Percentiles rank a stretch among this genome's conserved stretches.
phyloP scores from a whole-genome alignment of 35 echinoderm and acorn worm genomes.

The Heliocidaris tuberculata region DNA sequence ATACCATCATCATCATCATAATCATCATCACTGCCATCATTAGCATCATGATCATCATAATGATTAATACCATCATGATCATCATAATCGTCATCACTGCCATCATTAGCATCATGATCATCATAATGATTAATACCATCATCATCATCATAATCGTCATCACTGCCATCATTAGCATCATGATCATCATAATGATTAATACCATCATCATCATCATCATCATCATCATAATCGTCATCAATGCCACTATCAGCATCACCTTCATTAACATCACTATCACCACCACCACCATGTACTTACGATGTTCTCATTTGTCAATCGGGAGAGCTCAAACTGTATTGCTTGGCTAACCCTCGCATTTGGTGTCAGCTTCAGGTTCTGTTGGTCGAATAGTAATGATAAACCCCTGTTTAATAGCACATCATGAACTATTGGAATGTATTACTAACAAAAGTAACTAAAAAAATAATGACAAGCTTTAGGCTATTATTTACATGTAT shows the following conservation, averaged over 20 bases:
- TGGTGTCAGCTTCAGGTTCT: constrained; percentile 92
- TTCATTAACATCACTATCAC: not conserved
- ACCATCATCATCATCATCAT: not conserved
- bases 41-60: no score
- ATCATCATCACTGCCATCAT: no score
- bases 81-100: no score
- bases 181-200: not conserved
- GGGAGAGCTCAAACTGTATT: constrained; percentile 87
- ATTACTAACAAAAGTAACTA: no score
- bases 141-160: not conserved
- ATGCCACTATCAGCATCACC: not conserved
- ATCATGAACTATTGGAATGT: no score
- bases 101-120: no score
- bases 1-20: no score
- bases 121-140: not conserved
- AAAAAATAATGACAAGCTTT: no score
- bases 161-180: not conserved
- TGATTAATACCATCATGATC: no score
- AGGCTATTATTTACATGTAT: no score
- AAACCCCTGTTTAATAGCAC: no score
- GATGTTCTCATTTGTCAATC: constrained; percentile 98
- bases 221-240: not conserved
- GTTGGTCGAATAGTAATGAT: not conserved
- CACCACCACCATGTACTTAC: constrained; percentile 52
- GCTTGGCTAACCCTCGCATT: constrained; percentile 79